Conservation (phyloP, 2,888 invertebrate genomes). For the Anoncus sp. region DNA sequence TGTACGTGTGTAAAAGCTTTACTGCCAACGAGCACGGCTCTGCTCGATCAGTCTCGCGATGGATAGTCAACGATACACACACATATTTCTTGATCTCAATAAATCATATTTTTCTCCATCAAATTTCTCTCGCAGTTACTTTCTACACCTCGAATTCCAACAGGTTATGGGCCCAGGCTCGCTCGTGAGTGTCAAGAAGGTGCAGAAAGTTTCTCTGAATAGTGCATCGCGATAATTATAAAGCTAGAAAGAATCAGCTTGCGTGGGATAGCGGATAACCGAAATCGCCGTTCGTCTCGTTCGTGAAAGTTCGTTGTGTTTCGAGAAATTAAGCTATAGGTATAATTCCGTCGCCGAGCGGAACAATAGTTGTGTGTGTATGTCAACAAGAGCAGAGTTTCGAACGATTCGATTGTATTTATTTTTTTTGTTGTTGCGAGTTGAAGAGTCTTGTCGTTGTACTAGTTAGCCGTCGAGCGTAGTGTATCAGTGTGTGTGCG, state of each 20-base stretch:
- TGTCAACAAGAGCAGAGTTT: neutral
- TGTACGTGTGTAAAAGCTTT: too few species aligned
- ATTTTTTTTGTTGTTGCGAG: neutral
- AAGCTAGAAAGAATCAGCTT: neutral
- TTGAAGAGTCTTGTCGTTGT: neutral
- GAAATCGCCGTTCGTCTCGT: neutral
- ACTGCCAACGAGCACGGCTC: too few species aligned
- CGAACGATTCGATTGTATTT: constrained; percentile 2
- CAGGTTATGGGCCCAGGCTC: neutral
- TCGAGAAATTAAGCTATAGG: neutral
- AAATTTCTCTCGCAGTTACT: too few species aligned
- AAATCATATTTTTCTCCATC: too few species aligned
- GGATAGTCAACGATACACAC: too few species aligned
- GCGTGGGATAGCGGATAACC: neutral
- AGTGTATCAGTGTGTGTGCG: neutral
- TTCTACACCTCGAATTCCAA: neutral
- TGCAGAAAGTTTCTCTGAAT: neutral
- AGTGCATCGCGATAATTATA: constrained; percentile 3
- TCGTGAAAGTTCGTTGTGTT: neutral
- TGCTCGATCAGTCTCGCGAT: too few species aligned
- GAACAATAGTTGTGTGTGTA: neutral
- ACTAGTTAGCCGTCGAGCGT: neutral
- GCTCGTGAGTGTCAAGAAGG: too few species aligned
- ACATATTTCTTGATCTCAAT: too few species aligned
- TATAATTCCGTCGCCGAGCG: constrained; percentile 6